Conservation (phyloP, 2,888 invertebrate species). For the Loripinus fragilis region DNA sequence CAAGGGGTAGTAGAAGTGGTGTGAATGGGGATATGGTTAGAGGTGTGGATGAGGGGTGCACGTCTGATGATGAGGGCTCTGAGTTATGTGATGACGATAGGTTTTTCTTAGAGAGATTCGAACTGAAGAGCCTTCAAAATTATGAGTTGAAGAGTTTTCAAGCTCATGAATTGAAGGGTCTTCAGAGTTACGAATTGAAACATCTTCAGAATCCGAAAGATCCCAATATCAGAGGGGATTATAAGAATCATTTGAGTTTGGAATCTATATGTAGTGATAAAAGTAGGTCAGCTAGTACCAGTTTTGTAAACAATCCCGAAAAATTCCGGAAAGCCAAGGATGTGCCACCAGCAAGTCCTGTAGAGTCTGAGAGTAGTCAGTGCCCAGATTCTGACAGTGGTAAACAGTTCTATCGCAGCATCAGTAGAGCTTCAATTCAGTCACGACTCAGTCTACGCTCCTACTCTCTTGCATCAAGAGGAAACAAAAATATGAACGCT, state of each 20-base stretch:
- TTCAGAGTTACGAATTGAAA: not conserved
- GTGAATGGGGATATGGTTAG: conserved; percentile 42
- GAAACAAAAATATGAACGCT: conserved; percentile 32
- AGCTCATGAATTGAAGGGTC: not conserved
- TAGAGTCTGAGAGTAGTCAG: not conserved
- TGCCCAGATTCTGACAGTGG: conserved; percentile 30
- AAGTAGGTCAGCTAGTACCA: not conserved
- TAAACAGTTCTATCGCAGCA: conserved; percentile 38
- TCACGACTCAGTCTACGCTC: conserved; percentile 47
- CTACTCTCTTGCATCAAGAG: conserved; percentile 48
- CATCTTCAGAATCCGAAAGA: not conserved
- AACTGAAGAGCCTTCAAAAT: not conserved
- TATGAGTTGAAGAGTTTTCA: not conserved
- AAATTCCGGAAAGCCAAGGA: conserved; percentile 8
- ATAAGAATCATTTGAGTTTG: not conserved
- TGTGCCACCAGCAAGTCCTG: not conserved
- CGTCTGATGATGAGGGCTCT: conserved; percentile 34
- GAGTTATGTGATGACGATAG: conserved; percentile 32
- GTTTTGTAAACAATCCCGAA: not conserved
- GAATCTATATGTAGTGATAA: conserved; percentile 1
- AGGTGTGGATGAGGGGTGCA: conserved; percentile 36
- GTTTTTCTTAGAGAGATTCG: not conserved
- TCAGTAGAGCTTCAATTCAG: conserved; percentile 53
- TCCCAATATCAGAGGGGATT: not conserved
- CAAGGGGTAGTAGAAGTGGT: conserved; percentile 39